Evolutionary conservation across 2,888 invertebrate genomes (phyloP).

Genomic region (Lithophane leautieri): DNA sequence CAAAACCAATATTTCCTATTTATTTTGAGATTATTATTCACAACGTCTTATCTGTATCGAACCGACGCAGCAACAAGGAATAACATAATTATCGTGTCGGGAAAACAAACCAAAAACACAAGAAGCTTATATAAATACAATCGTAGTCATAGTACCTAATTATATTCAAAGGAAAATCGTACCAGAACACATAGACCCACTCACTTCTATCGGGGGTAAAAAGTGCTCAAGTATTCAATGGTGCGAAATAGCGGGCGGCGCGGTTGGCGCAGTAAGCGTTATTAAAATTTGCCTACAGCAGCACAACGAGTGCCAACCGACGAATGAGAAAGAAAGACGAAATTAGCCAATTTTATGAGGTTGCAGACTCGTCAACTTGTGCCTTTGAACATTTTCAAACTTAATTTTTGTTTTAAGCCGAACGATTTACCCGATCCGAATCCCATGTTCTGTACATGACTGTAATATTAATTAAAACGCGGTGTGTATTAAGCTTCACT

Average conservation of each 20-base stretch:
- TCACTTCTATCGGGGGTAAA: constrained; percentile 76
- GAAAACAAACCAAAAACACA: constrained; percentile 46
- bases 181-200: constrained; percentile 70
- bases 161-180: constrained; percentile 69
- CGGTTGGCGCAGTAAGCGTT: constrained; percentile 82
- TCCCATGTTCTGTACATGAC: constrained; percentile 47
- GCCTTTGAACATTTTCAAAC: constrained; percentile 67
- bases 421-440: constrained; percentile 51
- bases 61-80: background rate
- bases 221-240: constrained; percentile 83
- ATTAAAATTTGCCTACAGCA: constrained; percentile 85
- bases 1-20: background rate
- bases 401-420: constrained; percentile 66
- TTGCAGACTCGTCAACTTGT: constrained; percentile 78
- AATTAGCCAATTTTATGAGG: constrained; percentile 83
- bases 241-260: constrained; percentile 79
- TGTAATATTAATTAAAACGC: constrained; percentile 62
- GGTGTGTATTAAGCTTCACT: constrained; percentile 47
- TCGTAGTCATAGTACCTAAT: constrained; percentile 56
- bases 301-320: constrained; percentile 79
- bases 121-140: constrained; percentile 57
- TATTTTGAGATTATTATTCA: background rate
- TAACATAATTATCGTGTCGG: constrained; percentile 12
- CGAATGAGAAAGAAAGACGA: constrained; percentile 81
- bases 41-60: constrained; percentile 6